Conservation (phyloP, 2,113 vertebrate species). For the Haemorhous mexicanus region DNA sequence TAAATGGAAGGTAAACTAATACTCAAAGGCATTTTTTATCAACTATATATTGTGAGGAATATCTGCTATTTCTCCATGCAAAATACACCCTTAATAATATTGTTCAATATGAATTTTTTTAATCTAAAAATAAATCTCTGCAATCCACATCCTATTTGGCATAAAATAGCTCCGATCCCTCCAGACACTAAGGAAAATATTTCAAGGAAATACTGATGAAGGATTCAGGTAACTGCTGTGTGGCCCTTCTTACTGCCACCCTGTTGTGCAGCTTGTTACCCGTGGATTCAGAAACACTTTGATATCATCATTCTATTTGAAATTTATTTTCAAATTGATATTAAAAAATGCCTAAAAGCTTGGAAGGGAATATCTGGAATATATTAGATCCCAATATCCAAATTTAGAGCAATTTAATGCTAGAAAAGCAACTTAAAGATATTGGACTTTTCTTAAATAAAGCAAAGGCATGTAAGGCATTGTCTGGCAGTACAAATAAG, state of each 20-base stretch:
- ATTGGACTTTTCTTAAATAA: neutral
- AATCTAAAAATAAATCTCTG: neutral
- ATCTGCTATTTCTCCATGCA: neutral
- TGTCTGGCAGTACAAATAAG: neutral
- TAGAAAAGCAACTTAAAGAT: neutral
- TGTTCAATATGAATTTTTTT: neutral
- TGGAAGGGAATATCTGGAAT: neutral
- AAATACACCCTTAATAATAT: neutral
- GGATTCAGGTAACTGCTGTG: neutral
- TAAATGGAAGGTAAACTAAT: neutral
- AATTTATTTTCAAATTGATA: neutral
- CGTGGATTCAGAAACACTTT: neutral
- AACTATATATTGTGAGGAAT: neutral
- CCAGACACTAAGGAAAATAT: neutral
- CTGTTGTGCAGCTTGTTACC: neutral
- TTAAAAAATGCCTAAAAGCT: neutral
- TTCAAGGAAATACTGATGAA: neutral
- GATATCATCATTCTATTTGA: neutral
- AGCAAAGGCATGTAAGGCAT: neutral
- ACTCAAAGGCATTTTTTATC: neutral
- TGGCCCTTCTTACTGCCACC: neutral
- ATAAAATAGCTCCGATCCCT: neutral
- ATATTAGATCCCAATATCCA: neutral
- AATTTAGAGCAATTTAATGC: neutral
- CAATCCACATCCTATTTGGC: neutral